A percentile compares a stretch with the other conserved stretches of the same genome.
phyloP scores from a whole-genome alignment of 2,113 vertebrate species.

The Crotalus helleri region DNA sequence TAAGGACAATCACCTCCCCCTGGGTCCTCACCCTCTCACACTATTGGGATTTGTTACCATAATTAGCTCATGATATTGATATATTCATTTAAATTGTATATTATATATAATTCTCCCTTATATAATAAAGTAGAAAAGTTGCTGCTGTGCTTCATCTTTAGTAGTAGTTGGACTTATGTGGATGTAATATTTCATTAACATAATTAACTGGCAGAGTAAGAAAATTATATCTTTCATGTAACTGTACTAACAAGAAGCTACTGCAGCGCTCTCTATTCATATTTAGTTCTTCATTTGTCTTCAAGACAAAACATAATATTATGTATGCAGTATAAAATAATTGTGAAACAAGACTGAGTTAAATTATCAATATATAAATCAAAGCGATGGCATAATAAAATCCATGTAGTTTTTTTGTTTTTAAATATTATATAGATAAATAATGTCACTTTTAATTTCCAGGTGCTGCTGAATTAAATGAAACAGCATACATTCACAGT shows the following conservation, averaged over 20 bases:
- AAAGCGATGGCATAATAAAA: background rate
- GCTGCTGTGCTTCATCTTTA: background rate
- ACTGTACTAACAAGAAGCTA: background rate
- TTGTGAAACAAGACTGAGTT: background rate
- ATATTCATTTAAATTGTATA: fast-evolving
- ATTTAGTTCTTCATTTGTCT: background rate
- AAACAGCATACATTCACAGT: background rate
- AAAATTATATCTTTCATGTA: background rate
- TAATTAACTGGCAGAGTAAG: background rate
- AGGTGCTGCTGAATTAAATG: background rate
- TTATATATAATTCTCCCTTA: background rate
- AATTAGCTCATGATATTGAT: background rate
- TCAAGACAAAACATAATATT: background rate
- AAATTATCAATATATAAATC: background rate
- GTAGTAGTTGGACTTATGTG: background rate
- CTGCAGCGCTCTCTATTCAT: background rate
- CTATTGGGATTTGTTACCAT: background rate
- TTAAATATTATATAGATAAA: background rate
- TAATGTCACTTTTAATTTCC: background rate
- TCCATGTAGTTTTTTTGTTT: background rate
- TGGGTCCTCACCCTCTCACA: background rate
- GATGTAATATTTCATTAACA: background rate
- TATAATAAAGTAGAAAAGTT: background rate
- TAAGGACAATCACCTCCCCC: slow-evolving; percentile 25
- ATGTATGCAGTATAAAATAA: background rate